Percentiles rank a stretch among this genome's conserved stretches.
Evolutionary conservation across 2,113 vertebrate species (phyloP).

Genomic region (Condylura cristata): DNA sequence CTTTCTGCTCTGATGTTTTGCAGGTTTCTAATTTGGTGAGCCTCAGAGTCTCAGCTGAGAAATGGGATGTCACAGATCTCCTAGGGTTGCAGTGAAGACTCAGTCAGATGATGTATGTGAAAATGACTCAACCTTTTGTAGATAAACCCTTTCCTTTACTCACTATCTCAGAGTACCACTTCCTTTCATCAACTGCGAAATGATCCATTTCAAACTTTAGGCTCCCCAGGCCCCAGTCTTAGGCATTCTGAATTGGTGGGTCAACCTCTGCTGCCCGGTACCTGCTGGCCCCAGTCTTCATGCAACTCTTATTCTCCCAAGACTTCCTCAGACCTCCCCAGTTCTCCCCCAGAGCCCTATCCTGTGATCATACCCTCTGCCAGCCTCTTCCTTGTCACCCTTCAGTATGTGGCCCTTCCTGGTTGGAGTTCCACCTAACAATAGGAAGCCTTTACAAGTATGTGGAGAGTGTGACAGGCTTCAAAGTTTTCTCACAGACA

Average conservation of each 20-base stretch:
- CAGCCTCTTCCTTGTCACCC: background rate
- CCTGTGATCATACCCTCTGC: background rate
- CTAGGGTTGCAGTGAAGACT: background rate
- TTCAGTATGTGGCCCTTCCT: constrained; percentile 3
- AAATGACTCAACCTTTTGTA: background rate
- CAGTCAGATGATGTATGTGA: background rate
- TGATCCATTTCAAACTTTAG: background rate
- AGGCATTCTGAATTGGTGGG: background rate
- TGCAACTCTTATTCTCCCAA: background rate
- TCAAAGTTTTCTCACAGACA: constrained; percentile 19
- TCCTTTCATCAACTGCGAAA: background rate
- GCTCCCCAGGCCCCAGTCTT: background rate
- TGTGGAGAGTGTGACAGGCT: constrained; percentile 50
- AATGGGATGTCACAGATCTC: background rate
- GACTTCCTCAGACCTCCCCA: background rate
- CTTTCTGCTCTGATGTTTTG: background rate
- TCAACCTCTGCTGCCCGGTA: background rate
- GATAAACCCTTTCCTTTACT: background rate
- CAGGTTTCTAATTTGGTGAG: constrained; percentile 7
- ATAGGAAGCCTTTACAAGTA: constrained; percentile 44
- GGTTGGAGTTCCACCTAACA: constrained; percentile 22
- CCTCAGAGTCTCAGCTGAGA: background rate
- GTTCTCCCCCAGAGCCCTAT: background rate
- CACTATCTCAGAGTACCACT: background rate
- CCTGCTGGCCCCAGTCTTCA: background rate